These are phyloP conservation scores for Cliona cf. orientalis DNA, from an alignment of 37 sponge, comb jelly and placozoan genomes.

Conservation along the genomic window DNA sequence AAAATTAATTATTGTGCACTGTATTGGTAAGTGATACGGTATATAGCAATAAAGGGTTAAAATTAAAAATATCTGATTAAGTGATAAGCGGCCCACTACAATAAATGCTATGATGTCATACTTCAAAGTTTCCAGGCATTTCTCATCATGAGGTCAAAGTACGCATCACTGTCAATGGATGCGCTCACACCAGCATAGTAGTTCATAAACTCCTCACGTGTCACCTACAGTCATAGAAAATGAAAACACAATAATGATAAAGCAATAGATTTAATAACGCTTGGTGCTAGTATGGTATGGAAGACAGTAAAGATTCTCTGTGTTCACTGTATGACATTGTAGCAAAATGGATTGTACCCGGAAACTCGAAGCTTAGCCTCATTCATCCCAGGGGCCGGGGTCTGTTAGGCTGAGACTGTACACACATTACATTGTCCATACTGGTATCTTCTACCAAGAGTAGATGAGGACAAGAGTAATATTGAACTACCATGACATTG, in stretches of 20 bases:
- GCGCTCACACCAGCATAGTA: slow-evolving; percentile 98
- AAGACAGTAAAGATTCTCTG: not conserved
- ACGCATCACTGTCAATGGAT: slow-evolving; percentile 91
- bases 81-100: not conserved
- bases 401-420: too few species aligned
- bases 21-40: not conserved
- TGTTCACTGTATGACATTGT: not conserved
- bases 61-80: not conserved
- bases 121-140: slow-evolving; percentile 91
- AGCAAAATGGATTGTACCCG: too few species aligned
- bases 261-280: not conserved
- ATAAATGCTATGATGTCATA: not conserved
- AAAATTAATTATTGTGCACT: not conserved
- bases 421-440: too few species aligned
- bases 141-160: slow-evolving; percentile 99
- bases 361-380: too few species aligned
- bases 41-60: not conserved
- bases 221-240: slow-evolving; percentile 64
- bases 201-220: slow-evolving; percentile 92
- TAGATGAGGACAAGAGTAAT: too few species aligned
- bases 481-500: too few species aligned
- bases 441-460: too few species aligned
- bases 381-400: too few species aligned
- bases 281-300: not conserved
- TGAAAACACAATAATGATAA: not conserved